Base-by-base conservation (phyloP, 2,888 invertebrate genomes). In the Agriopis marginaria region DNA sequence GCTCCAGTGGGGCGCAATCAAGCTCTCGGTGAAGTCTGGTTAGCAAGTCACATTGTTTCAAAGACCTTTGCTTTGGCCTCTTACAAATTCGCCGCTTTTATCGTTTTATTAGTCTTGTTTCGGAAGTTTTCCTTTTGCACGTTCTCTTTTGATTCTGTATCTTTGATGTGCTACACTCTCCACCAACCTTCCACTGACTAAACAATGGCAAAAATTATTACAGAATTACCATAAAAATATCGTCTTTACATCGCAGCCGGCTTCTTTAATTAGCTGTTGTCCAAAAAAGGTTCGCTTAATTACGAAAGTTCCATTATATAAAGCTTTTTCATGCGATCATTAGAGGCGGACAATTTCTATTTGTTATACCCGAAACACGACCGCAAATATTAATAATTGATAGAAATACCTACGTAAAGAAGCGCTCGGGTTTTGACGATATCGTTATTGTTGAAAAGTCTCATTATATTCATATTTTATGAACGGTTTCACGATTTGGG, bases 101-200 rank as follows among this genome's bases (percentile, higher is more conserved):
- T 88, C 82, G 87, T 87, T 91, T 89, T 89, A 89, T 90, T 89
- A 87, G 84, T 86, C 87, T 89, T 88, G 85, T 88, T 91, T 88
- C 77, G 72, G 74, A 88, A 89, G 78, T 87, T 89, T 86, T 79
- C 80, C 58, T 66, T 85, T 84, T 80, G 78, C 76, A 78, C 76
- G 80, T 84, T 87, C 82, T 81, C 80, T 82, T 85, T 84, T 80
- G 82, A 82, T 82, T 86, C 75, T 82, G 75, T 82, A 83, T 83
- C 86, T 91, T 90, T 88, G 87, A 90, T 87, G 85, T 87, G 79
- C 76, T 63, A 65, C 65, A 56, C 58, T 60, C 14, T 49, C 71
- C 55, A 59, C 68, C 68, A 65, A 70, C 51, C 51, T 69, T 56
- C 54, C 55, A 49, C 50, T 63, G 59, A 71, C 69, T 71, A 79